Base-by-base conservation (phyloP, 2,797 vertebrate species). In the Melanotaenia pygmaea region DNA sequence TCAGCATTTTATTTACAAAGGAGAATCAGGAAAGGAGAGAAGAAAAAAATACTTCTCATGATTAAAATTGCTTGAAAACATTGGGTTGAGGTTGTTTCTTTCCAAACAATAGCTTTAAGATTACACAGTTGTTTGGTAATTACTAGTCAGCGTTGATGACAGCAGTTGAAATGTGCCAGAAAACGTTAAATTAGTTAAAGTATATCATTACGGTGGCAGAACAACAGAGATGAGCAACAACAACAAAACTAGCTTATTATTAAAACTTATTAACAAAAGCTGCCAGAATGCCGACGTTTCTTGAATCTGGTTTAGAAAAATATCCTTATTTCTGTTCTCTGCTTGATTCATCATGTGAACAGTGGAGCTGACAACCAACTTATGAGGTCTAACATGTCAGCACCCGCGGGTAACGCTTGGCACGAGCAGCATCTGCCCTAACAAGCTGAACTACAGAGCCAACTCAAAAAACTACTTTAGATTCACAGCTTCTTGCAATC, bases 71-170 rank as follows among this genome's bases (percentile, higher is more conserved):
- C 14, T 54, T 53, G 22, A 53, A 80, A 77, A 38, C 37, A 72
- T 79, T 26, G 60, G 7, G 8, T n/a, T 59, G 12, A 0, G 0
- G 3, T 38, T 54, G 14, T 64, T 72, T 66, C 37, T 69, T 60
- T 37, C 65, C 30, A 56, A 70, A 64, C 40, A 16, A 43, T 35
- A 62, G 72, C 59, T 64, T 64, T 35, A 40, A 57, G 59, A 60
- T 24, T 62, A 37, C 22, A 18, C 64, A 28, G 34, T 0, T 47
- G 60, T 16, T 30, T 12, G 0, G 26, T 76, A 77, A 85, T 77
- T 35, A 67, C 68, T 58, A 58, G 61, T 64, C 53, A 12, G 22
- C 38, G 30, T 32, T 65, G 57, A 28, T 7, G 4, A 13, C 59
- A 32, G 53, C 16, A 14, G 28, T 62, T 74, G 58, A 8, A 57